Percentiles rank a stretch among this genome's conserved stretches.
phyloP scores from a whole-genome alignment of 2,888 invertebrate genomes.

The Gandaritis pyraliata region DNA sequence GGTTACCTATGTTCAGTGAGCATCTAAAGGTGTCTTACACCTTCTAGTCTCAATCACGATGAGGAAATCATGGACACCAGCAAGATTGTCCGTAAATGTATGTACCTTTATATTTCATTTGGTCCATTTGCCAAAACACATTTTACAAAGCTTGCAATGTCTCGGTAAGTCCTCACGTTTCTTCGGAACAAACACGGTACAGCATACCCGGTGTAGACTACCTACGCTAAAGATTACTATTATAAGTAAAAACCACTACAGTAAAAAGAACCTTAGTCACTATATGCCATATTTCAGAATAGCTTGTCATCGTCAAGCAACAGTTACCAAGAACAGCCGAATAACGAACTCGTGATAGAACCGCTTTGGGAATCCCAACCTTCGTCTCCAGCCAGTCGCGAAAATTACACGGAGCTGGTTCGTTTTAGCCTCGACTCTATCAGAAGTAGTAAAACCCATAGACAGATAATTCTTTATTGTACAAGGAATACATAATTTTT shows the following conservation, averaged over 20 bases:
- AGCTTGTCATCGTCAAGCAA: conserved; percentile 75
- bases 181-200: too few species aligned
- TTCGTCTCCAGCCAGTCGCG: conserved; percentile 42
- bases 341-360: background rate
- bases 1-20: too few species aligned
- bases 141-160: too few species aligned
- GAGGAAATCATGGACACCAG: conserved; percentile 28
- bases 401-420: background rate
- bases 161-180: too few species aligned
- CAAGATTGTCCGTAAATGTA: conserved; percentile 15
- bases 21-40: too few species aligned
- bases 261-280: too few species aligned
- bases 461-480: too few species aligned
- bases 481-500: too few species aligned
- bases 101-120: background rate
- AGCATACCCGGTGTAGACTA: too few species aligned
- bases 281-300: conserved; percentile 58
- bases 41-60: conserved; percentile 2
- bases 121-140: too few species aligned
- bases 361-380: conserved; percentile 69
- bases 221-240: too few species aligned
- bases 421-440: background rate
- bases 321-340: background rate
- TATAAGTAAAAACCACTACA: too few species aligned
- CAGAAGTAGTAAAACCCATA: background rate